Base-by-base conservation (phyloP, 1,140 invertebrate genomes). In the Diplogasteroides magnus region DNA sequence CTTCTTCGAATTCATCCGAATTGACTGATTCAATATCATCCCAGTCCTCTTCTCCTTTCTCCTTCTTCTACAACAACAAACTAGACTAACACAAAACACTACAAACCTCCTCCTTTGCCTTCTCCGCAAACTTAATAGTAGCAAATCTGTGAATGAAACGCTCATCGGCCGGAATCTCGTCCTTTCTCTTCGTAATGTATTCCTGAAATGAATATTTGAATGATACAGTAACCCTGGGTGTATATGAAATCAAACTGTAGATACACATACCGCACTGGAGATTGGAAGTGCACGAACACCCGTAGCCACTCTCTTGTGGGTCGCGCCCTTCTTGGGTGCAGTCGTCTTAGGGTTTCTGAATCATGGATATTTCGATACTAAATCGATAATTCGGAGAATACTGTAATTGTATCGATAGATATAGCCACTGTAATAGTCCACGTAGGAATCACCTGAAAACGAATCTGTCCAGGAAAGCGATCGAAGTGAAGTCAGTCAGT, bases 391-490 rank as follows among this genome's bases (percentile, higher is more conserved):
- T n/a, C n/a, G n/a, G n/a, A n/a, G n/a, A n/a, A n/a, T n/a, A n/a
- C n/a, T n/a, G n/a, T n/a, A n/a, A n/a, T n/a, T n/a, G n/a, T n/a
- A n/a, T n/a, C n/a, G n/a, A n/a, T n/a, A n/a, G n/a, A n/a, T n/a
- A n/a, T n/a, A n/a, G n/a, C n/a, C n/a, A n/a, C n/a, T n/a, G n/a
- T n/a, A n/a, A n/a, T n/a, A n/a, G n/a, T n/a, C n/a, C n/a, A n/a
- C n/a, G n/a, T n/a, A n/a, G n/a, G n/a, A n/a, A n/a, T n/a, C n/a
- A n/a, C n/a, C 94, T 91, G 78, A 92, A 97, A 1, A 92, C 91
- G 84, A 96, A 97, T 69, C 93, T 86, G 80, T 98, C 93, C 11
- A 97, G 84, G 82, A 97, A 98, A 69, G 91, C 85, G 31, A 91
- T 90, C 0, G 92, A 83, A 0, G 90, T 90, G 79, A 97, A 93